A percentile compares a stretch with the other conserved stretches of the same genome.
Conservation (phyloP, 2,888 invertebrate species). For the Caenorhabditis sp. region DNA sequence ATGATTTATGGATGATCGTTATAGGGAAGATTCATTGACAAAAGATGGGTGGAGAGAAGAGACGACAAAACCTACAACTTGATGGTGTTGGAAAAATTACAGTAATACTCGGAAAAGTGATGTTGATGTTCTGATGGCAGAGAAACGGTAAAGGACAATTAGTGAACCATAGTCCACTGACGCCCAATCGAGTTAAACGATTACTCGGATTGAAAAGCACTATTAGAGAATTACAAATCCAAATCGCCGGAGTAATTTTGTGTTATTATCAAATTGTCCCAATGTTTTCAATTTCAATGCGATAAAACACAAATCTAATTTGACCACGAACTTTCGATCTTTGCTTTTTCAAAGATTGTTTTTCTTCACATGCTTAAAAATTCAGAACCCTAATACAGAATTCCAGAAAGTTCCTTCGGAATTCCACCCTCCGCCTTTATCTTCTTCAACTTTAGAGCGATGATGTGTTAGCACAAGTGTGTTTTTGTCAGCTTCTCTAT, state of each 20-base stretch:
- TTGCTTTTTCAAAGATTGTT: constrained; percentile 28
- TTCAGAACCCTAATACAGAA: constrained; percentile 36
- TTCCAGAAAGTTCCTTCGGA: constrained; percentile 22
- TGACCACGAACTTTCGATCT: constrained; percentile 8
- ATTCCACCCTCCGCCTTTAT: constrained; percentile 50
- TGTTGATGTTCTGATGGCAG: neutral
- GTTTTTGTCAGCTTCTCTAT: constrained; percentile 59
- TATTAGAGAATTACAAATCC: too few relatives aligned
- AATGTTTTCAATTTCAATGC: neutral
- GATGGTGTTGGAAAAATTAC: too few relatives aligned
- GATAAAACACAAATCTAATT: neutral
- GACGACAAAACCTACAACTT: neutral
- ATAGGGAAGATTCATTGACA: neutral
- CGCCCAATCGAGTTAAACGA: too few relatives aligned
- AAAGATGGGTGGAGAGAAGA: constrained; percentile 2
- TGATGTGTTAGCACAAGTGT: constrained; percentile 50
- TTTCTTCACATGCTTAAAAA: constrained; percentile 11
- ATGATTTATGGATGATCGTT: neutral
- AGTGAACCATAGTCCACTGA: too few relatives aligned
- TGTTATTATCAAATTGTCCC: neutral
- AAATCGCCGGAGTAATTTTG: too few relatives aligned
- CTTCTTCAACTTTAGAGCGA: constrained; percentile 28
- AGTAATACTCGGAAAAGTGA: neutral
- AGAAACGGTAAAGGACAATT: too few relatives aligned
- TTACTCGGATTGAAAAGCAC: too few relatives aligned